Evolutionary conservation across 2,888 invertebrate genomes (phyloP).

Genomic region (Heliconius sara): DNA sequence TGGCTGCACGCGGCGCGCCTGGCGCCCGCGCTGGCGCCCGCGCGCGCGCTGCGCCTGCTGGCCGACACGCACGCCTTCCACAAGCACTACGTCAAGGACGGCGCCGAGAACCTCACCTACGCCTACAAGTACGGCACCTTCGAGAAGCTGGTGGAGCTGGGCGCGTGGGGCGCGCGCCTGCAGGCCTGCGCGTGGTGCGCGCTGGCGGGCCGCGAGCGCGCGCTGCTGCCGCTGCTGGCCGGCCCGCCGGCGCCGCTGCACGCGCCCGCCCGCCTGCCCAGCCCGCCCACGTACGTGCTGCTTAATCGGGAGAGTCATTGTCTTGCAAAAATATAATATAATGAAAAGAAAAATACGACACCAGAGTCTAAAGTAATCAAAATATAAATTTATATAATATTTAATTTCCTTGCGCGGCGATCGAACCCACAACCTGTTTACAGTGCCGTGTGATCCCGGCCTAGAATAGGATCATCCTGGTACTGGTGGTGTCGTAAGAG

Average conservation of each 20-base stretch:
- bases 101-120: constrained; percentile 92
- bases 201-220: constrained; percentile 87
- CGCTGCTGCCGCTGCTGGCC: constrained; percentile 86
- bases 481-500: too few species aligned
- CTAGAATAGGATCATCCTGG: too few species aligned
- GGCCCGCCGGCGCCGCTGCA: constrained; percentile 56
- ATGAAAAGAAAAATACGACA: too few species aligned
- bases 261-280: constrained; percentile 51
- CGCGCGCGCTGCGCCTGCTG: constrained; percentile 87
- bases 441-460: too few species aligned
- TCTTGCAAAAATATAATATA: too few species aligned
- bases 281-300: constrained; percentile 55
- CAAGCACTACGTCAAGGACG: constrained; percentile 94
- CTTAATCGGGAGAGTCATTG: too few species aligned
- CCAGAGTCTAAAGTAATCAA: too few species aligned
- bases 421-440: too few species aligned
- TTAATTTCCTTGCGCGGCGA: too few species aligned
- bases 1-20: constrained; percentile 91
- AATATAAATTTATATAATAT: too few species aligned
- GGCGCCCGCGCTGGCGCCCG: constrained; percentile 88
- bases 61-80: constrained; percentile 93
- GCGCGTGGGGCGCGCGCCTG: constrained; percentile 91
- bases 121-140: constrained; percentile 98
- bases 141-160: constrained; percentile 95
- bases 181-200: constrained; percentile 92